Conservation (phyloP, 1,140 invertebrate genomes). For the Archegozetes longisetosus region DNA sequence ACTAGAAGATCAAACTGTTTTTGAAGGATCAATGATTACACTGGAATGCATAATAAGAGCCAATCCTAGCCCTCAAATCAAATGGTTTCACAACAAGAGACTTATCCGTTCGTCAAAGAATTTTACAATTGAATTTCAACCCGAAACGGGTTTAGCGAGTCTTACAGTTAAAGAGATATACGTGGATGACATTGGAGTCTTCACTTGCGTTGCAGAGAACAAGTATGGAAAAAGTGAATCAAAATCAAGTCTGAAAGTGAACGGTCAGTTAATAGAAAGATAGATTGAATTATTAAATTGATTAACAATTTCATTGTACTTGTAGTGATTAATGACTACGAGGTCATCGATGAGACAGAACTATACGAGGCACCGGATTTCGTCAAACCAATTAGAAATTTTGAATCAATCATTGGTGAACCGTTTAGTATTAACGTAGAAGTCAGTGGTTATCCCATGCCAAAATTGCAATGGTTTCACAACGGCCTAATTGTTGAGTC, state of each 20-base stretch:
- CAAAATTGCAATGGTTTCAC: slow-evolving; percentile 80
- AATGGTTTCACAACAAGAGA: slow-evolving; percentile 77
- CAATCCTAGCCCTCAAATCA: slow-evolving; percentile 67
- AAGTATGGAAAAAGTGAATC: slow-evolving; percentile 28
- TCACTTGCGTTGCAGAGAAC: slow-evolving; percentile 52
- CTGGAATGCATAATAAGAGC: slow-evolving; percentile 63
- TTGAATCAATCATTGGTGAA: neutral
- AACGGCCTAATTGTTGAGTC: slow-evolving; percentile 33
- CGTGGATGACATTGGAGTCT: slow-evolving; percentile 57
- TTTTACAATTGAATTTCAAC: slow-evolving; percentile 49
- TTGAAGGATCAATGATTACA: slow-evolving; percentile 41
- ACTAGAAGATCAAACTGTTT: slow-evolving; percentile 46
- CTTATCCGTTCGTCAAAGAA: slow-evolving; percentile 48
- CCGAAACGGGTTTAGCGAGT: slow-evolving; percentile 43
- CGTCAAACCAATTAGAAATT: neutral
- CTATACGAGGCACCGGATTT: slow-evolving; percentile 2
- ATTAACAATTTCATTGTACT: neutral
- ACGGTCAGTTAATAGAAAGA: too few relatives aligned
- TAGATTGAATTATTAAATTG: too few relatives aligned
- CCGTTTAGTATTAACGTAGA: neutral
- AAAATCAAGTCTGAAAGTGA: slow-evolving; percentile 50
- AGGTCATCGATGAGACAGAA: neutral
- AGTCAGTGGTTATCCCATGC: slow-evolving; percentile 51
- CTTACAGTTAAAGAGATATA: slow-evolving; percentile 49
- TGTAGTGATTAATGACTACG: neutral